These are phyloP conservation scores for Pseudolycoriella hygida DNA, from an alignment of 2,888 invertebrate species.

Conservation along the genomic window DNA sequence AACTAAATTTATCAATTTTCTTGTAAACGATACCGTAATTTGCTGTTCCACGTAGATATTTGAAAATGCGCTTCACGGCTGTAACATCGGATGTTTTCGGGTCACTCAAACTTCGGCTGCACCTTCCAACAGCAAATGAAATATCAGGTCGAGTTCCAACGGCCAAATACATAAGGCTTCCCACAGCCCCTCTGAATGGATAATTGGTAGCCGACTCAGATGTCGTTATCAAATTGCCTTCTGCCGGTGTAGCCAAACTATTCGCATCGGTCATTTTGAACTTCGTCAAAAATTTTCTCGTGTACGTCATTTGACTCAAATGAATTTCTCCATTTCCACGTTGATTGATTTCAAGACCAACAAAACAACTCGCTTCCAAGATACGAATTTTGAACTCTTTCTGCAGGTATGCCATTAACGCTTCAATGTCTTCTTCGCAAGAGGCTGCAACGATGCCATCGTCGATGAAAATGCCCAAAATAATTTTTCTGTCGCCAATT, in stretches of 20 bases:
- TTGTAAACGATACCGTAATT: background rate
- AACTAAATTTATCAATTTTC: background rate
- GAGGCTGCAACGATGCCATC: too few relatives aligned
- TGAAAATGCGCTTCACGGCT: background rate
- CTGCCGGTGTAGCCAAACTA: conserved; percentile 8
- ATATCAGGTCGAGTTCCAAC: conserved; percentile 10
- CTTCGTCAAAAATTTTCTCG: conserved; percentile 8
- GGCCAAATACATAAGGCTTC: conserved; percentile 8
- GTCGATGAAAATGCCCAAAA: conserved; percentile 16
- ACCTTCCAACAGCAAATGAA: conserved; percentile 6
- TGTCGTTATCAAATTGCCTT: background rate
- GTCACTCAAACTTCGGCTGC: background rate
- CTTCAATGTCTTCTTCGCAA: too few relatives aligned
- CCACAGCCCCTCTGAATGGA: conserved; percentile 6
- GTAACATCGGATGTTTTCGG: too few relatives aligned
- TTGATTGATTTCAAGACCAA: conserved; percentile 10
- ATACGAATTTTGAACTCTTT: conserved; percentile 21
- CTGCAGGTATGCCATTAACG: too few relatives aligned
- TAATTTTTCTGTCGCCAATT: too few relatives aligned
- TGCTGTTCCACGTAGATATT: too few relatives aligned
- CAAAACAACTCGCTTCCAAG: conserved; percentile 23
- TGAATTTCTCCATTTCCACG: conserved; percentile 1
- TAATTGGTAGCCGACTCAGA: background rate
- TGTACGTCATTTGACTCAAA: conserved; percentile 7
- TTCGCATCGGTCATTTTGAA: conserved; percentile 9